A percentile compares a stretch with the other conserved stretches of the same genome.
These are phyloP conservation scores for Drosophila tripunctata DNA, from an alignment of 2,888 invertebrate species.

Conservation along the genomic window DNA sequence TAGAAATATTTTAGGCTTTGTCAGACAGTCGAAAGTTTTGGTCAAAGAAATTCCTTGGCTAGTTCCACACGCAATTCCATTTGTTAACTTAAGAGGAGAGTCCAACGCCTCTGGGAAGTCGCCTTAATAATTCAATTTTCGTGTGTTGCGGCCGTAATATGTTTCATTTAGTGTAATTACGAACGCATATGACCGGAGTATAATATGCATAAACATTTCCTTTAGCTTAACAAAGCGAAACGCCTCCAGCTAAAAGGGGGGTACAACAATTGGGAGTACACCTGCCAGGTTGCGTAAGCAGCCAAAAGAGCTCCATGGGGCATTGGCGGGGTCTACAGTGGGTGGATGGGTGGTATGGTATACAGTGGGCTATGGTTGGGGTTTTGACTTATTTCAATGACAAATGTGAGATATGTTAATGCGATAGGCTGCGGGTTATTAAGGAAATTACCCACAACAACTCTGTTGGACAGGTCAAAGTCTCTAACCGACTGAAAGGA, in stretches of 20 bases:
- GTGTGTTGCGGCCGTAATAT: slow-evolving; percentile 66
- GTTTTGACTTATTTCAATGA: slow-evolving; percentile 72
- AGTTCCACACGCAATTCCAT: slow-evolving; percentile 57
- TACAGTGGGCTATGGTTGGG: slow-evolving; percentile 24
- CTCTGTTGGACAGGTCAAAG: slow-evolving; percentile 26
- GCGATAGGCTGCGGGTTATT: slow-evolving; percentile 77
- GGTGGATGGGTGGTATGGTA: slow-evolving; percentile 19
- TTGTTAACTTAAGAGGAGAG: slow-evolving; percentile 27
- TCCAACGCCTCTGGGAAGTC: slow-evolving; percentile 62
- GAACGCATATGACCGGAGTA: slow-evolving; percentile 60
- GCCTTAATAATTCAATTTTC: slow-evolving; percentile 76
- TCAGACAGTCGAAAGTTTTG: neutral
- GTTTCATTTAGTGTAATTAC: slow-evolving; percentile 77
- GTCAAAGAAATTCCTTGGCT: slow-evolving; percentile 11
- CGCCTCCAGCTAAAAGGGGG: slow-evolving; percentile 49
- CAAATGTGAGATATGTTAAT: slow-evolving; percentile 78
- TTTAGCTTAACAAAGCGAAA: slow-evolving; percentile 75
- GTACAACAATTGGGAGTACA: slow-evolving; percentile 42
- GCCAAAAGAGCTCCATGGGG: slow-evolving; percentile 39
- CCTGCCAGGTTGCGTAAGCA: slow-evolving; percentile 58
- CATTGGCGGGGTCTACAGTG: slow-evolving; percentile 22
- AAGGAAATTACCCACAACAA: slow-evolving; percentile 70
- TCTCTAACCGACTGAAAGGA: neutral
- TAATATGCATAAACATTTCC: slow-evolving; percentile 71
- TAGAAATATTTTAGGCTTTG: slow-evolving; percentile 9